These are phyloP conservation scores for Phycodurus eques DNA, from an alignment of 2,113 vertebrate species.

Conservation along the genomic window DNA sequence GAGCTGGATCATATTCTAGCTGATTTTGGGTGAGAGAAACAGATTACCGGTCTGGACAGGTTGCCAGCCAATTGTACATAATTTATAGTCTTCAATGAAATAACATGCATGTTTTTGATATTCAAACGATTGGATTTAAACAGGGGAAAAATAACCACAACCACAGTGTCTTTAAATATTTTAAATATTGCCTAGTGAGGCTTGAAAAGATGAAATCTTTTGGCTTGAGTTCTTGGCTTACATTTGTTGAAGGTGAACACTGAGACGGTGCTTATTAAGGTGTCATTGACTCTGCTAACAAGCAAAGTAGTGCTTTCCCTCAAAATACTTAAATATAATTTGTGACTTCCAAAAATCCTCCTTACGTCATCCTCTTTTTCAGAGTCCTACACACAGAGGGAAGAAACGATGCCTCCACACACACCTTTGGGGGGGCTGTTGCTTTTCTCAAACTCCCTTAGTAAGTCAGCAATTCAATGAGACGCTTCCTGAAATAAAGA, in stretches of 20 bases:
- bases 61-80: too few relatives aligned
- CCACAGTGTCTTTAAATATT: not conserved
- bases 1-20: too few relatives aligned
- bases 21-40: too few relatives aligned
- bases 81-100: not conserved
- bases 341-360: not conserved
- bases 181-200: not conserved
- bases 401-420: not conserved
- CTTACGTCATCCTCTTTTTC: not conserved
- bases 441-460: slow-evolving; percentile 1
- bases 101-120: not conserved
- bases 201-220: not conserved
- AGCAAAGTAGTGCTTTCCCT: not conserved
- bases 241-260: slow-evolving; percentile 15
- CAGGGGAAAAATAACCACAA: not conserved
- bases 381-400: not conserved
- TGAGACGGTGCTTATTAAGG: not conserved
- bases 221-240: not conserved
- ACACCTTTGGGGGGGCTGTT: not conserved
- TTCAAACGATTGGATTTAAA: not conserved
- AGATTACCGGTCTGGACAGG: too few relatives aligned
- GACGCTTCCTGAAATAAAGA: slow-evolving; percentile 5
- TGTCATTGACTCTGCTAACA: not conserved
- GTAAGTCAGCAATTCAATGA: slow-evolving; percentile 12
- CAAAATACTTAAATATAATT: not conserved